These are phyloP conservation scores for Eupristina koningsbergeri DNA, from an alignment of 1,140 invertebrate species.

Conservation along the genomic window DNA sequence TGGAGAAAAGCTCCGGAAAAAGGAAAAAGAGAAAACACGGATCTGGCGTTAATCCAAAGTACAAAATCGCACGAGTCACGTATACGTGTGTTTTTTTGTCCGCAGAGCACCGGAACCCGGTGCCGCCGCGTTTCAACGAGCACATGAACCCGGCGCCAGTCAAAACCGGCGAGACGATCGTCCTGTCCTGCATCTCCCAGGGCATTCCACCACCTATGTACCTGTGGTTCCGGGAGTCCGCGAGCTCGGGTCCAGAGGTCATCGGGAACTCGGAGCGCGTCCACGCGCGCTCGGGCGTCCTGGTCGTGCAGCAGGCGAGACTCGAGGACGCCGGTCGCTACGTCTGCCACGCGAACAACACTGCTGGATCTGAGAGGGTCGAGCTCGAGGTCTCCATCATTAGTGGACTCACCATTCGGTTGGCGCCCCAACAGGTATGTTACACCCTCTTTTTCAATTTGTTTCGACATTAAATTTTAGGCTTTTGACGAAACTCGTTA, in stretches of 20 bases:
- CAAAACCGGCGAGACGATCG: conserved; percentile 72
- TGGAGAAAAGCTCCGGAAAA: not conserved
- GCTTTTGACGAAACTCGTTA: no score
- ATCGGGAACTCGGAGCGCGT: conserved; percentile 70
- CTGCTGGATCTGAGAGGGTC: conserved; percentile 86
- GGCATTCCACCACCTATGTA: conserved; percentile 74
- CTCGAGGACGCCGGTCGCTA: conserved; percentile 87
- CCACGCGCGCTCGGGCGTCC: conserved; percentile 76
- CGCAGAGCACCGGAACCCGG: conserved; percentile 71
- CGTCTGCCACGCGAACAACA: conserved; percentile 90
- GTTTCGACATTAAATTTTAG: no score
- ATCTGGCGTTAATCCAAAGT: not conserved
- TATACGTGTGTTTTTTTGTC: not conserved
- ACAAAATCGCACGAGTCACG: not conserved
- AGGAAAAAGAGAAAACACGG: not conserved
- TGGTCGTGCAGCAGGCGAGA: conserved; percentile 77
- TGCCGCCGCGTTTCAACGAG: conserved; percentile 72
- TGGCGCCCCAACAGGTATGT: conserved; percentile 74
- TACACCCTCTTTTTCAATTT: no score
- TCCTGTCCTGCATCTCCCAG: conserved; percentile 74
- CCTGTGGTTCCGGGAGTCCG: conserved; percentile 71
- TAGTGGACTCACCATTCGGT: conserved; percentile 69
- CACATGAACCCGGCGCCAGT: conserved; percentile 71
- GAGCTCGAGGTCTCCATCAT: conserved; percentile 84
- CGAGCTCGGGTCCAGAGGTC: conserved; percentile 62